phyloP scores from a whole-genome alignment of 1,140 invertebrate species.

The Drosophila ercepeae region DNA sequence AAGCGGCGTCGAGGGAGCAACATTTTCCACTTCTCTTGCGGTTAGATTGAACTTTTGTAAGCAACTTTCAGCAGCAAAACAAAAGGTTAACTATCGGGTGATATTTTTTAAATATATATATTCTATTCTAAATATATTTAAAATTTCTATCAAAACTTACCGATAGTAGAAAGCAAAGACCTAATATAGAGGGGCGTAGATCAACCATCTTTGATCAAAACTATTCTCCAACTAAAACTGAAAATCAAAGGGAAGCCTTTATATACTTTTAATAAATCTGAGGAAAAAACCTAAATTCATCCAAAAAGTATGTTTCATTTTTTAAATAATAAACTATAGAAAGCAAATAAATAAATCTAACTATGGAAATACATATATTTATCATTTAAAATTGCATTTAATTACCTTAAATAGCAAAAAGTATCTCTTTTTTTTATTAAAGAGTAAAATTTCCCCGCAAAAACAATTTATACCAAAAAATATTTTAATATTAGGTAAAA shows the following conservation, averaged over 20 bases:
- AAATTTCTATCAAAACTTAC: not conserved
- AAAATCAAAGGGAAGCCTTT: not conserved
- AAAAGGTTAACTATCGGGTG: not conserved
- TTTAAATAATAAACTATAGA: too few relatives aligned
- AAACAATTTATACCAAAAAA: too few relatives aligned
- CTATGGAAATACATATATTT: too few relatives aligned
- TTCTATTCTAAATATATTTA: not conserved
- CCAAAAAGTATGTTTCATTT: not conserved
- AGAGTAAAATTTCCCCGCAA: too few relatives aligned
- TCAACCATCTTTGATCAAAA: not conserved
- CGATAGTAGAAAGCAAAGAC: not conserved
- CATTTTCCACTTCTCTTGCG: not conserved
- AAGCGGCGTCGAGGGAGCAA: not conserved
- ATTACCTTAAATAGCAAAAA: too few relatives aligned
- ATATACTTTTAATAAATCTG: not conserved
- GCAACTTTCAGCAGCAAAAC: not conserved
- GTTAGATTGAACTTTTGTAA: not conserved
- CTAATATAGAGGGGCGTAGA: not conserved
- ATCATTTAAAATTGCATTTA: too few relatives aligned
- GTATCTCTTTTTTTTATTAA: too few relatives aligned
- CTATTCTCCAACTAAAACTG: not conserved
- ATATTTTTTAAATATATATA: not conserved
- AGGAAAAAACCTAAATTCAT: not conserved
- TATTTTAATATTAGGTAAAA: too few relatives aligned
- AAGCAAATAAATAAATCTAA: too few relatives aligned